Evolutionary conservation across 2,797 vertebrate genomes (phyloP), one percentile per base, ranked within the genome.

Genomic region (Pangasius sanitwongsei): DNA sequence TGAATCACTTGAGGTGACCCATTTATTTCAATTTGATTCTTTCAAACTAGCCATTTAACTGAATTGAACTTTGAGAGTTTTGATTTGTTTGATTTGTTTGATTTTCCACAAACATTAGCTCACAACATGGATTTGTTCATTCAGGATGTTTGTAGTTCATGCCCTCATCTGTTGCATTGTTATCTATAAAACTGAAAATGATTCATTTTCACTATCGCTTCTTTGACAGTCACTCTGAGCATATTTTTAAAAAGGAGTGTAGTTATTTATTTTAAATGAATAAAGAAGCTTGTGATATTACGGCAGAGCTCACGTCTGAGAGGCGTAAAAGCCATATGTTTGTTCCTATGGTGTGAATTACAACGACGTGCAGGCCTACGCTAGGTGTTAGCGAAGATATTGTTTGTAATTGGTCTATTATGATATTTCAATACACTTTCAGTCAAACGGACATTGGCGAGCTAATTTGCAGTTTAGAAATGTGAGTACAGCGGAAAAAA

Each of bases 81-180:
- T 44, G 13, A 37, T 81, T 44, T 69, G 83, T 34, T 48, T 31
- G 8, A 44, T 50, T 83, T 55, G 77, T 34, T 57, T 55, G 25
- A 23, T 77, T 65, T 82, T 50, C 6, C 23, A 2, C 16, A 84
- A 50, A 69, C 8, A 31, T 48, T 83, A 16, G 37, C 59, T n/a
- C 6, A 18, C 9, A 83, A n/a, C 28, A 84, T 48, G 25, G 15
- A 83, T 67, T 67, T 84, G 15, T 67, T 67, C 25, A n/a, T 67
- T 48, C 28, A 67, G 83, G 8, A 48, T 3, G 25, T 31, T 65
- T 65, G 82, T 2, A 84, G 83, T 84, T 84, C 83, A 84, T 67
- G 63, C 41, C 83, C 83, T 67, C 63, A 84, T 84, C 41, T 67
- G 61, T 23, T 31, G 41, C 44, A 69, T 84, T 84, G 83, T 84